Base-by-base conservation (phyloP, 2,888 invertebrate genomes). In the Cheilosia impressa region DNA sequence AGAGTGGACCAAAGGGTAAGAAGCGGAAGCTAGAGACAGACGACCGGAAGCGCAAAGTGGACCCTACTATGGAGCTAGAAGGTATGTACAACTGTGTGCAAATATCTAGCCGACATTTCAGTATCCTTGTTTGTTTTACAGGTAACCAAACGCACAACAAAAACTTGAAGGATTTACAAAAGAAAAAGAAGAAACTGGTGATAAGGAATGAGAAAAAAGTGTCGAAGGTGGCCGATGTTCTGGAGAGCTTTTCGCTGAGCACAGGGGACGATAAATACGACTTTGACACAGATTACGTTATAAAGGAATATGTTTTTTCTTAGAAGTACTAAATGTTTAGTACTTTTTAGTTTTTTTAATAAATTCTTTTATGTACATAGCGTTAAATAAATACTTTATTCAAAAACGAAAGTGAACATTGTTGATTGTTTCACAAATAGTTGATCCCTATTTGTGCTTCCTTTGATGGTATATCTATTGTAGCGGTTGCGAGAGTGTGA, bases 11-110 rank as follows among this genome's bases (percentile, higher is more conserved):
- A 6, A 90, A 89, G 60, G 80, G 88, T 41, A 91, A 89, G 6
- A 92, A 92, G 58, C 88, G 90, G 6, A 91, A 92, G 71, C n/a
- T 89, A 4, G 89, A 88, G 2, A 84, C 88, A 7, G 38, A 76
- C 2, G 89, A 88, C 13, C 89, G 88, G 38, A 92, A 91, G 77
- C 92, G 92, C 57, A 95, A 95, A 90, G 78, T 88, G 2, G 95
- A 96, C 91, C 95, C 96, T 0, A 93, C 95, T 90, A 94, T 95
- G 93, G 93, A 93, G 60, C 90, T 96, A 65, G 96, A 96, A 90
- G 96, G 96, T 83, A 95, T 78, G 45, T 57, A 4, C 50, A 24
- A 63, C 22, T 45, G 60, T 69, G 1, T 24, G 41, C 41, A 15
- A 62, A 63, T 55, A 43, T 15, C 31, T 78, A 52, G 13, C 19